phyloP scores from a whole-genome alignment of 1,140 invertebrate genomes.

The Meloidogyne floridensis region DNA sequence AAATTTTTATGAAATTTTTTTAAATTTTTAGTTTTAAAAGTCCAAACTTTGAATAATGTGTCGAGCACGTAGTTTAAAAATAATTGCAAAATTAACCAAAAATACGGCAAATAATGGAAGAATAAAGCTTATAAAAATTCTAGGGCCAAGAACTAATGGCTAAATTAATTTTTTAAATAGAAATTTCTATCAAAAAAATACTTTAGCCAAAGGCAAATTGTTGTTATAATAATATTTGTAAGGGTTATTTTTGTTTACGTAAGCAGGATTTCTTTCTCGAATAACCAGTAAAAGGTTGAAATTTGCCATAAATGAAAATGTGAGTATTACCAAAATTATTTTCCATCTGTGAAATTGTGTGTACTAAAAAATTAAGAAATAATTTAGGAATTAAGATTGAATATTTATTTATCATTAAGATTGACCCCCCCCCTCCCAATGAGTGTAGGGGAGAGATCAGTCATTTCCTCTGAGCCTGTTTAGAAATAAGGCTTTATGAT shows the following conservation, averaged over 20 bases:
- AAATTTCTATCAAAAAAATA: neutral
- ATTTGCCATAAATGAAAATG: neutral
- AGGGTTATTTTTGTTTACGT: neutral
- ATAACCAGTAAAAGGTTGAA: slow-evolving; percentile 21
- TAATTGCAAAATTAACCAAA: slow-evolving; percentile 13
- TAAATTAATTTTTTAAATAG: slow-evolving; percentile 3
- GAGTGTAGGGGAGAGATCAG: too few relatives aligned
- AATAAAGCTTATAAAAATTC: slow-evolving; percentile 22
- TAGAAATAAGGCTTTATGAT: too few relatives aligned
- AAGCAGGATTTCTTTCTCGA: neutral
- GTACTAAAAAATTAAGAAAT: neutral
- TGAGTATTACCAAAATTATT: slow-evolving; percentile 1
- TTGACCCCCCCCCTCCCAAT: too few relatives aligned
- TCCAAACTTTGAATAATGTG: slow-evolving; percentile 9
- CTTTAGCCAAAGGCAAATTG: slow-evolving; percentile 8
- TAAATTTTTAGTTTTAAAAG: neutral
- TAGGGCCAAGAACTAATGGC: slow-evolving; percentile 16
- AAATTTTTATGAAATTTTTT: neutral
- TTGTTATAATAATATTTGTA: slow-evolving; percentile 18
- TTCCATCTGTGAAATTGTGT: slow-evolving; percentile 19
- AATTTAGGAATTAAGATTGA: too few relatives aligned
- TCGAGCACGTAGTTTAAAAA: slow-evolving; percentile 10
- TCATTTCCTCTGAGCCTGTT: too few relatives aligned
- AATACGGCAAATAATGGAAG: slow-evolving; percentile 17
- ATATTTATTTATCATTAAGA: too few relatives aligned